Evolutionary conservation across 1,140 invertebrate species (phyloP).

Genomic region (Tigriopus japonicus): DNA sequence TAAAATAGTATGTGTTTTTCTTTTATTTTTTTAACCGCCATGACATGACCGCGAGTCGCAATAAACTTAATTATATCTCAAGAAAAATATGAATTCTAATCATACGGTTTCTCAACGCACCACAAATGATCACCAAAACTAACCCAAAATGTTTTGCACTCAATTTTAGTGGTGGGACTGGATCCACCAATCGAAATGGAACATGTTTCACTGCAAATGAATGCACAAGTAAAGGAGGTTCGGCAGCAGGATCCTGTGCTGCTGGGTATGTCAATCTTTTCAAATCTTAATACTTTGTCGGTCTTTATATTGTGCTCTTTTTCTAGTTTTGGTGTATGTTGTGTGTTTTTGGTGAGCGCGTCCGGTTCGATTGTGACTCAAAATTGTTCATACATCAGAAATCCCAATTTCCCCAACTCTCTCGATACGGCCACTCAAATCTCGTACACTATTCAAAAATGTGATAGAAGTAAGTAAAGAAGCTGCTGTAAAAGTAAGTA

Average conservation of each 20-base stretch:
- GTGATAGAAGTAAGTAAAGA: neutral
- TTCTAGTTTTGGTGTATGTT: neutral
- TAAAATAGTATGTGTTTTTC: too few relatives aligned
- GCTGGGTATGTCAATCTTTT: neutral
- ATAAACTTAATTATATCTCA: too few relatives aligned
- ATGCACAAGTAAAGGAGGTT: neutral
- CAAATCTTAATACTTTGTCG: too few relatives aligned
- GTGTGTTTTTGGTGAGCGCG: neutral
- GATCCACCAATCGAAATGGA: neutral
- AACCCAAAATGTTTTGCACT: too few relatives aligned
- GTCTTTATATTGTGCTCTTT: too few relatives aligned
- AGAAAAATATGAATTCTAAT: too few relatives aligned
- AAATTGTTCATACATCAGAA: neutral
- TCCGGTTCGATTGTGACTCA: neutral
- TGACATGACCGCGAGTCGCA: too few relatives aligned
- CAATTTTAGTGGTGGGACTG: neutral
- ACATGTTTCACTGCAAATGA: constrained; percentile 1
- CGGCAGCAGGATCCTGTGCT: neutral
- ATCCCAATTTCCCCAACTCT: neutral
- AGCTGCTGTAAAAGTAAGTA: neutral
- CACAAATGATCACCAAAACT: too few relatives aligned
- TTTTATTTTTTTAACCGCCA: too few relatives aligned
- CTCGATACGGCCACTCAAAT: neutral
- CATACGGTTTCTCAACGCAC: too few relatives aligned
- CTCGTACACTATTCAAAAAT: neutral